phyloP scores from a whole-genome alignment of 2,888 invertebrate genomes.

The Mayetiola destructor region DNA sequence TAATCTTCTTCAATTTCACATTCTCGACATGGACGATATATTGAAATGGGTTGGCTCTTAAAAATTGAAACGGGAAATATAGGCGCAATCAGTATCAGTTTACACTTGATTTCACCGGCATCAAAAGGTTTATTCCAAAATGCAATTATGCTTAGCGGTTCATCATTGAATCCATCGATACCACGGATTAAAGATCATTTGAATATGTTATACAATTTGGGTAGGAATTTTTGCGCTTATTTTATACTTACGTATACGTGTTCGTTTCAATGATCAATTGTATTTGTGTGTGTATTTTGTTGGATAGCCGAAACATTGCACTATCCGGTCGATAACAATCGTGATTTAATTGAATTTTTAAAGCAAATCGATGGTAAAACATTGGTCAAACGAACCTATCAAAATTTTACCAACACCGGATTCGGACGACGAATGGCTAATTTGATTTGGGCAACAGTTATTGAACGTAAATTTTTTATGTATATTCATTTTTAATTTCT shows the following conservation, averaged over 20 bases:
- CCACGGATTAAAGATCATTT: background rate
- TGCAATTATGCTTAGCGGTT: constrained; percentile 46
- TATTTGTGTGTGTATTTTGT: background rate
- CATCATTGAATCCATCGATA: constrained; percentile 46
- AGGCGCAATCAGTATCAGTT: constrained; percentile 52
- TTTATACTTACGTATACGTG: background rate
- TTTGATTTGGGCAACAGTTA: constrained; percentile 11
- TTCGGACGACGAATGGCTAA: background rate
- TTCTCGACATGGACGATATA: too few species aligned
- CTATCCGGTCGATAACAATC: background rate
- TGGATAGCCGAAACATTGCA: background rate
- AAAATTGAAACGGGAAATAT: too few species aligned
- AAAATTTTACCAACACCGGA: background rate
- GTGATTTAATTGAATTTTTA: constrained; percentile 13
- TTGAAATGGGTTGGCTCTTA: too few species aligned
- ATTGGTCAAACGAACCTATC: background rate
- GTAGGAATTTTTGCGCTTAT: constrained; percentile 21
- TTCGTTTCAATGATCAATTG: background rate
- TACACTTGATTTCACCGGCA: constrained; percentile 50
- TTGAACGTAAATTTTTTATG: constrained; percentile 2
- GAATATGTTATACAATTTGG: background rate
- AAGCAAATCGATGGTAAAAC: constrained; percentile 9
- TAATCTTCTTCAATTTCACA: too few species aligned
- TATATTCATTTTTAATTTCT: background rate
- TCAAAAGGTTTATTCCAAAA: constrained; percentile 45